Base-by-base conservation (phyloP, 2,113 vertebrate genomes). In the Gavia stellata region DNA sequence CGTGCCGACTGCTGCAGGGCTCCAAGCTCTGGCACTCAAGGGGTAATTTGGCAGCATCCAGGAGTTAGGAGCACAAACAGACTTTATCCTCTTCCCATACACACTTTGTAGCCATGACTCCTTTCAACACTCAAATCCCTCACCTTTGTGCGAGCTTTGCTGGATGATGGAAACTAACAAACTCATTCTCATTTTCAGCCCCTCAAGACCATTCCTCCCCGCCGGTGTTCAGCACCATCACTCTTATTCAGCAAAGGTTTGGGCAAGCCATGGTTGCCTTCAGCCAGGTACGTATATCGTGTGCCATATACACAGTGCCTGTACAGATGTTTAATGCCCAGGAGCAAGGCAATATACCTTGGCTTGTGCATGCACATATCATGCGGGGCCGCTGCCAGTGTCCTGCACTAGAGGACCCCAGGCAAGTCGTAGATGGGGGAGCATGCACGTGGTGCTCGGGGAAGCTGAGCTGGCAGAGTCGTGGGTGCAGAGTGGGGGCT, bases 221-320 rank as follows among this genome's bases (percentile, higher is more conserved):
- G 96, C 7, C 92, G 98, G 9, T 96, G 96, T 65, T 99, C 98
- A 34, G 98, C 97, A 18, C 98, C 98, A 5, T 97, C 98, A 0
- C 92, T 98, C 18, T 52, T 96, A 59, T 97, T 98, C 78, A 97
- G 96, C 78, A 98, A 96, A 92, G 88, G 97, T n/a, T 79, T 98
- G 47, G 96, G 97, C 68, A 98, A 98, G 95, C 75, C 97, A 0
- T 98, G 98, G 98, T 95, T 98, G 50, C 96, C 97, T 74, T 96
- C 98, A 25, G 95, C 97, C 97, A 98, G 98, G 98, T 98, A 91
- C 0, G 95, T 96, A 65, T 31, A 33, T 14, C 0, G 0, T 49
- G 36, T 58, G n/a, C 44, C 11, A 2, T 23, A 52, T 26, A 52
- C 18, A 26, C 17, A 50, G 45, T 47, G 63, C 8, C 25, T 67